Conservation (phyloP, 2,113 vertebrate genomes). For the Pterocles gutturalis region DNA sequence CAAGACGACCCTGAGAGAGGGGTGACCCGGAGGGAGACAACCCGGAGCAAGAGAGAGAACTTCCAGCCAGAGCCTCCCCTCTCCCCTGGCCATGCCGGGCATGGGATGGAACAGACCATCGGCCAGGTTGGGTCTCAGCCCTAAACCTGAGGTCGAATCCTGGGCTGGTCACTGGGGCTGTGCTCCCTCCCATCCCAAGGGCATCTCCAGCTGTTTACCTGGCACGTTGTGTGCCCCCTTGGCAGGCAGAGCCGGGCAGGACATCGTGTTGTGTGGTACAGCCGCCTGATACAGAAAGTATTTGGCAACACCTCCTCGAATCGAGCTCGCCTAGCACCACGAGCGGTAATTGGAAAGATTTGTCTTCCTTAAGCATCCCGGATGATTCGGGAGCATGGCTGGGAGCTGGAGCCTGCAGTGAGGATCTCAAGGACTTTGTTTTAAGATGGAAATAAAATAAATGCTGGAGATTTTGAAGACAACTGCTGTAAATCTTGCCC, state of each 20-base stretch:
- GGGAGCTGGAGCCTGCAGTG: neutral
- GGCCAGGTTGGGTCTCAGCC: too few relatives aligned
- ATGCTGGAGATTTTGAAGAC: neutral
- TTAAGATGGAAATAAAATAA: neutral
- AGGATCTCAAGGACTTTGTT: neutral
- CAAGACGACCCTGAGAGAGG: too few relatives aligned
- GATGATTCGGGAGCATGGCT: neutral
- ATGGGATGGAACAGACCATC: too few relatives aligned
- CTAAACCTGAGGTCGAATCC: too few relatives aligned
- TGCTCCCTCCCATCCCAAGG: neutral
- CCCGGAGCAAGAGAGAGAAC: too few relatives aligned
- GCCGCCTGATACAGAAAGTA: neutral
- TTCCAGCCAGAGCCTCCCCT: too few relatives aligned
- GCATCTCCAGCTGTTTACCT: accelerated
- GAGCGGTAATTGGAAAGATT: neutral
- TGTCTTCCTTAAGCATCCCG: neutral
- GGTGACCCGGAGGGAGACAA: too few relatives aligned
- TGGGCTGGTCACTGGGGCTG: too few relatives aligned
- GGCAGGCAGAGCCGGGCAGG: neutral
- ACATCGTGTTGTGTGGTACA: neutral
- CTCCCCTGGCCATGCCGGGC: too few relatives aligned
- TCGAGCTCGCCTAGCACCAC: neutral
- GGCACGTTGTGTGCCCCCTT: neutral
- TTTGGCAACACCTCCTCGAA: neutral
- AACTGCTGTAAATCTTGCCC: neutral